phyloP scores from a whole-genome alignment of 2,888 invertebrate genomes.

The Mesopsocus fuscifrons region DNA sequence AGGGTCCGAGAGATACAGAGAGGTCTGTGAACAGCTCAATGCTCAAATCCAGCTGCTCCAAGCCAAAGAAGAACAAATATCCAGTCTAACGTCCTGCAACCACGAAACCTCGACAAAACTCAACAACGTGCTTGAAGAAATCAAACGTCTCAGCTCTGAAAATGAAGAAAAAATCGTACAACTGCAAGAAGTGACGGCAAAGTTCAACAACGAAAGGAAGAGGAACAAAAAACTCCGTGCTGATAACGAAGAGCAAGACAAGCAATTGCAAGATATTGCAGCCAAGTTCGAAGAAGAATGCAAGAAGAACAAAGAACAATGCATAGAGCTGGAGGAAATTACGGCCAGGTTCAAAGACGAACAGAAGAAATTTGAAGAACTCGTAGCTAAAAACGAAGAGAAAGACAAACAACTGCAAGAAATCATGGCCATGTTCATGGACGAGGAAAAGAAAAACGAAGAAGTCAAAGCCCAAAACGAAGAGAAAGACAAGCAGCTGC shows the following conservation, averaged over 20 bases:
- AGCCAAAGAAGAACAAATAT: no score
- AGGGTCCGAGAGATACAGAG: no score
- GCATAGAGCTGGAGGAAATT: background rate
- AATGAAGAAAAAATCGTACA: background rate
- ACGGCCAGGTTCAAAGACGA: background rate
- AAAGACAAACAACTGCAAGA: background rate
- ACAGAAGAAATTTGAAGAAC: background rate
- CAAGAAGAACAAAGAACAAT: background rate
- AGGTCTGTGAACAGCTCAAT: no score
- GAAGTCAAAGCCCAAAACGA: background rate
- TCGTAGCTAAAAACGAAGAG: background rate
- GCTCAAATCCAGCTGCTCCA: no score
- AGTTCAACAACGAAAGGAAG: background rate
- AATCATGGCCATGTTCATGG: background rate
- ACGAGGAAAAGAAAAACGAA: background rate
- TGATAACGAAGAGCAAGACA: background rate
- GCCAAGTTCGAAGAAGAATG: background rate
- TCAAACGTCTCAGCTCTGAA: background rate
- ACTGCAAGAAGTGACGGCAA: background rate
- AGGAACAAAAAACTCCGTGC: constrained; percentile 2
- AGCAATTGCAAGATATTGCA: background rate
- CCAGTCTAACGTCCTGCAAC: no score
- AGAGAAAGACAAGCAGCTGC: background rate
- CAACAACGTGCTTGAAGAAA: background rate
- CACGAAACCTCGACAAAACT: background rate